Evolutionary conservation across 2,113 vertebrate species (phyloP), one percentile per base, ranked within the genome.

Genomic region (Eidolon helvum): DNA sequence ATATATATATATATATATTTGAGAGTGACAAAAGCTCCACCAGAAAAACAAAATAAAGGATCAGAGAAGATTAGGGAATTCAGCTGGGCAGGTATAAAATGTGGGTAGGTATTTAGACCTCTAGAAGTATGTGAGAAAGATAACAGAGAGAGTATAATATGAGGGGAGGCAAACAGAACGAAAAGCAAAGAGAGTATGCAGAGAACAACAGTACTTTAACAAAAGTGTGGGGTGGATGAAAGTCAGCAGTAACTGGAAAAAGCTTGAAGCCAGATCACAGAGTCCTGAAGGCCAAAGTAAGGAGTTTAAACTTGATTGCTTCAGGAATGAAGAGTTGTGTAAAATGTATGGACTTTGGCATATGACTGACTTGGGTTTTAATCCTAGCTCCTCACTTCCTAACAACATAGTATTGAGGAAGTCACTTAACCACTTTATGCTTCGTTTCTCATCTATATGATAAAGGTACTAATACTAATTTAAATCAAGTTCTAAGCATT

Each of bases 21-120:
- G 50, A 84, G 90, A 94, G 63, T 87, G 26, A 90, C 43, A 35
- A 95, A 95, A 86, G 33, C 16, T 86, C 45, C n/a, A 53, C 35
- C 7, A 16, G 26, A 15, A 10, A 35, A 53, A 61, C 68, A 75
- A 72, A 30, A 21, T 45, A 72, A 45, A 35, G 33, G 14, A 92
- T 84, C 40, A 68, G 57, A 90, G 38, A 89, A 92, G 68, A 95
- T 77, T 11, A 84, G 21, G 33, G 15, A 90, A 71, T 63, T 82
- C 5, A 68, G 35, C 22, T 71, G 38, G 59, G 30, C 92, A 91
- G 71, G 43, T 24, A 43, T 95, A 68, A 74, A 85, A 96, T 18
- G 40, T 45, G 35, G 28, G 10, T 55, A 35, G n/a, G 38, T 91
- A 66, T 38, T 74, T 77, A 16, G 69, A 80, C 59, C 2, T 79